phyloP scores from a whole-genome alignment of 1,140 invertebrate genomes.

The Bombus pyrosoma region DNA sequence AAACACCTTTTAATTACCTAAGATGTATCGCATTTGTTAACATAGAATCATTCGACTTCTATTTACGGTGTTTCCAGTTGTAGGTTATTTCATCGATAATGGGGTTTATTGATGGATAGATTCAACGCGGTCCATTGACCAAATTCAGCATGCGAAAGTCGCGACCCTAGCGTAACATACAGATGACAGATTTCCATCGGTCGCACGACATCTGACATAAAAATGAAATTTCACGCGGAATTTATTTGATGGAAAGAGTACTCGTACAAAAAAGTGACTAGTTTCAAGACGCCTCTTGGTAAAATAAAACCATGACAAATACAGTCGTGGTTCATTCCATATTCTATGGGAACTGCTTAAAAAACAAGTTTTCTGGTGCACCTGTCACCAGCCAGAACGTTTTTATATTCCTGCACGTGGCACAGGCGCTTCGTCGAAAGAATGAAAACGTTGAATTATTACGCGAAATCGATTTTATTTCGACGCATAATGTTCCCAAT shows the following conservation, averaged over 20 bases:
- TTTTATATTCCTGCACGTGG: constrained; percentile 29
- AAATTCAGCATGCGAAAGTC: background rate
- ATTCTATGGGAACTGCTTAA: constrained; percentile 6
- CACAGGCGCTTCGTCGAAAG: background rate
- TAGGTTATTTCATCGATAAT: background rate
- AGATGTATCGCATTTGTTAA: background rate
- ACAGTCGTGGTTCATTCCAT: background rate
- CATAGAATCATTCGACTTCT: background rate
- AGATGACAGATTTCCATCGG: background rate
- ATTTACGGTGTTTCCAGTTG: background rate
- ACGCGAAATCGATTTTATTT: constrained; percentile 14
- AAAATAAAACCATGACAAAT: background rate
- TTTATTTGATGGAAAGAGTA: background rate
- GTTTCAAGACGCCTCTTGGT: background rate
- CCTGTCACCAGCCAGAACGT: constrained; percentile 28
- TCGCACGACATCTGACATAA: too few species aligned
- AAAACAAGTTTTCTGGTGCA: constrained; percentile 33
- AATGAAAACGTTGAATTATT: constrained; percentile 17
- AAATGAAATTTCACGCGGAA: background rate
- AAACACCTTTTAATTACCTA: background rate
- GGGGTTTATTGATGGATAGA: too few species aligned
- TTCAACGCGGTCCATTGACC: background rate
- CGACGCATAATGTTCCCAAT: background rate
- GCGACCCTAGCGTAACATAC: background rate
- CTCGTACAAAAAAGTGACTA: background rate